phyloP scores from a whole-genome alignment of 2,888 invertebrate genomes.

The Stenoptilia bipunctidactyla region DNA sequence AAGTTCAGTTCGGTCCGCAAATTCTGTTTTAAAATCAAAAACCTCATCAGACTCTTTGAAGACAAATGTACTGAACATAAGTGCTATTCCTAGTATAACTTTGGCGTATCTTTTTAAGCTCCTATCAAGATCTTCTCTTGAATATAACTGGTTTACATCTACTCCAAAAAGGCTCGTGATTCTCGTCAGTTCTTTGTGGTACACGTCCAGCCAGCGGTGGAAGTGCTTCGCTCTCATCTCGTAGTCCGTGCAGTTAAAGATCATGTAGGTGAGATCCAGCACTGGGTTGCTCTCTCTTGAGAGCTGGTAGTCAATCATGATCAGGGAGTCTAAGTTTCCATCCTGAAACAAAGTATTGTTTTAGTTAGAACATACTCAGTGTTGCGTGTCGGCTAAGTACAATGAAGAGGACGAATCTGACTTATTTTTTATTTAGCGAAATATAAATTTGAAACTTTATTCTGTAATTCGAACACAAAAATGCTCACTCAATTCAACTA shows the following conservation, averaged over 20 bases:
- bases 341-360: constrained; percentile 1
- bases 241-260: constrained; percentile 7
- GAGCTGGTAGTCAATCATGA: constrained; percentile 6
- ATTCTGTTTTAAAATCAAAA: neutral
- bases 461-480: too few species aligned
- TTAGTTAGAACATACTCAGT: too few species aligned
- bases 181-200: neutral
- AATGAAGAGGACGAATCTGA: too few species aligned
- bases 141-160: neutral
- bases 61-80: neutral
- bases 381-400: too few species aligned
- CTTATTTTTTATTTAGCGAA: too few species aligned
- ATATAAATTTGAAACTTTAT: too few species aligned
- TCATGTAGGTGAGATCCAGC: constrained; percentile 1
- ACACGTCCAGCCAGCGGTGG: constrained; percentile 6
- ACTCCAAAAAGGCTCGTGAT: neutral
- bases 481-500: too few species aligned
- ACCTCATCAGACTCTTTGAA: neutral
- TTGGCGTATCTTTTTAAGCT: neutral
- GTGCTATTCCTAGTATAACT: neutral
- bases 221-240: constrained; percentile 4
- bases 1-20: neutral
- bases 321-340: neutral
- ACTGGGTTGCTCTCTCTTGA: constrained; percentile 1
- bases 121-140: constrained; percentile 1